Conservation (phyloP, 2,113 vertebrate genomes). For the Nyctibius bracteatus region DNA sequence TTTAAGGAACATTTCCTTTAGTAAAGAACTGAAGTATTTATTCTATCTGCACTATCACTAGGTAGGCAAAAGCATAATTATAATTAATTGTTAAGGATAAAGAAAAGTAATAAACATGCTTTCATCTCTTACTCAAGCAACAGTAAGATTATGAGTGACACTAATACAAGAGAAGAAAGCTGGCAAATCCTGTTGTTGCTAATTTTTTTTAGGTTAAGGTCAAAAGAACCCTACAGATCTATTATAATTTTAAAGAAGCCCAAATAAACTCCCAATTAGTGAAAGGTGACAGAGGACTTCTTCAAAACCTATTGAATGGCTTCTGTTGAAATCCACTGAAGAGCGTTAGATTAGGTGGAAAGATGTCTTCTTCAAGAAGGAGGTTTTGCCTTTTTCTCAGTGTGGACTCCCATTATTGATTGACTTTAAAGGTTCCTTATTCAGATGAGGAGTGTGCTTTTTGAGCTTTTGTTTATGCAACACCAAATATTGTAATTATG, state of each 20-base stretch:
- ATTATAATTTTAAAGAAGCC: neutral
- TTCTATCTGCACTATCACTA: neutral
- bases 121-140: neutral
- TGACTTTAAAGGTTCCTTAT: neutral
- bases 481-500: slow-evolving; percentile 28
- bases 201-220: neutral
- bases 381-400: neutral
- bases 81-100: neutral
- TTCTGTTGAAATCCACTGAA: neutral
- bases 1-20: neutral
- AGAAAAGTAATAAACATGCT: neutral
- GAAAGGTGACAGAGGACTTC: neutral
- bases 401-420: neutral
- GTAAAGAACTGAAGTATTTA: neutral
- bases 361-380: neutral
- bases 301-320: neutral
- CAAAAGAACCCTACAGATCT: neutral
- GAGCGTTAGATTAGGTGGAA: neutral
- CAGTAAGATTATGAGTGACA: neutral
- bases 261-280: neutral
- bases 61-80: neutral
- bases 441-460: neutral
- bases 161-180: neutral
- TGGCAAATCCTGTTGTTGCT: neutral
- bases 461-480: slow-evolving; percentile 20